Conservation (phyloP, 2,797 vertebrate species). For the Ctenochaetus hawaiiensis region DNA sequence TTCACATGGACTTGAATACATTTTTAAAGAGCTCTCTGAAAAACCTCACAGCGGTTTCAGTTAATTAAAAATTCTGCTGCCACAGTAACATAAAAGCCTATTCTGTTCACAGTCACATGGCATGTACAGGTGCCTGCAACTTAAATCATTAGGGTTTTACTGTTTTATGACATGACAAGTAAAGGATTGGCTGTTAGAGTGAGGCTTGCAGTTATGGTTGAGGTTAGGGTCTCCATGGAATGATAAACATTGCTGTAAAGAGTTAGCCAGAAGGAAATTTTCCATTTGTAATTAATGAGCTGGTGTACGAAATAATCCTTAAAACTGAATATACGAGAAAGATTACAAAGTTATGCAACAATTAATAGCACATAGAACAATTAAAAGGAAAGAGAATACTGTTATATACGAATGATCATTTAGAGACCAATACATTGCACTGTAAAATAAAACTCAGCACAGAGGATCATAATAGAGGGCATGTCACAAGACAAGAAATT, state of each 20-base stretch:
- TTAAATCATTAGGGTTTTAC: not conserved
- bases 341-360: no score
- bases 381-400: not conserved
- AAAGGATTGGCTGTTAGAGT: not conserved
- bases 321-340: not conserved
- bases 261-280: not conserved
- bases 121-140: not conserved
- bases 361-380: not conserved
- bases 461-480: not conserved
- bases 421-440: no score
- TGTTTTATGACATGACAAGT: not conserved
- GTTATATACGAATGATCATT: not conserved
- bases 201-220: not conserved
- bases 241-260: not conserved
- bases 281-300: not conserved
- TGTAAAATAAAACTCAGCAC: not conserved
- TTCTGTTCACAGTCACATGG: not conserved
- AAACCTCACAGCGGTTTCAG: not conserved
- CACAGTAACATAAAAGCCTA: not conserved
- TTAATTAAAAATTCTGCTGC: not conserved
- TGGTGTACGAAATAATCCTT: not conserved
- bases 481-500: not conserved
- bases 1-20: not conserved
- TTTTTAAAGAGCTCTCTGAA: not conserved
- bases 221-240: not conserved